phyloP scores from a whole-genome alignment of 1,140 invertebrate species.

The Laupala kohalensis region DNA sequence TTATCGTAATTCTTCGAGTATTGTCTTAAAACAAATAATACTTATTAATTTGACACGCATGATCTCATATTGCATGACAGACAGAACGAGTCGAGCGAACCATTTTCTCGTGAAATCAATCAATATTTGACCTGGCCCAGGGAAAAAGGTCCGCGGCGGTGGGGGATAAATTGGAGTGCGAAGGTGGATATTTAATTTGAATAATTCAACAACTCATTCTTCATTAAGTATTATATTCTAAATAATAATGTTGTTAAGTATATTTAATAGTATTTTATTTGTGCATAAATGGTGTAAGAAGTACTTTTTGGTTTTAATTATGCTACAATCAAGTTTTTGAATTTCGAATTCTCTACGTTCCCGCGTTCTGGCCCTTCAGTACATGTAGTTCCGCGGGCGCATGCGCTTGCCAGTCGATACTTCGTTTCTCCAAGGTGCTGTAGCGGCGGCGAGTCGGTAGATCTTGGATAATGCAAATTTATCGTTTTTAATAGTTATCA shows the following conservation, averaged over 20 bases:
- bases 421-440: conserved; percentile 2
- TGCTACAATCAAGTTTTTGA: neutral
- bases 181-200: conserved; percentile 6
- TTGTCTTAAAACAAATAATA: no score
- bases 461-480: neutral
- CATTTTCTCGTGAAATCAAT: conserved; percentile 8
- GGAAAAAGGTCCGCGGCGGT: conserved; percentile 7
- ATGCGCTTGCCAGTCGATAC: conserved; percentile 11
- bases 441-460: conserved; percentile 1
- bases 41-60: no score
- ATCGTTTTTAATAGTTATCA: conserved; percentile 2
- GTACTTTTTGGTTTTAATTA: neutral
- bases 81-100: neutral
- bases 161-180: conserved; percentile 6
- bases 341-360: neutral
- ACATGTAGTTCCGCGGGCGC: conserved; percentile 1
- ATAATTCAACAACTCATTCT: no score
- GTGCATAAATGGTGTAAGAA: neutral
- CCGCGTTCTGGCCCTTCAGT: neutral
- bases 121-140: conserved; percentile 13
- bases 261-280: neutral
- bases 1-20: no score
- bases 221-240: neutral
- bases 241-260: neutral
- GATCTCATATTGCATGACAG: neutral